Evolutionary conservation across 2,113 vertebrate genomes (phyloP), one percentile per base, ranked within the genome.

Genomic region (Coregonus clupeaformis): DNA sequence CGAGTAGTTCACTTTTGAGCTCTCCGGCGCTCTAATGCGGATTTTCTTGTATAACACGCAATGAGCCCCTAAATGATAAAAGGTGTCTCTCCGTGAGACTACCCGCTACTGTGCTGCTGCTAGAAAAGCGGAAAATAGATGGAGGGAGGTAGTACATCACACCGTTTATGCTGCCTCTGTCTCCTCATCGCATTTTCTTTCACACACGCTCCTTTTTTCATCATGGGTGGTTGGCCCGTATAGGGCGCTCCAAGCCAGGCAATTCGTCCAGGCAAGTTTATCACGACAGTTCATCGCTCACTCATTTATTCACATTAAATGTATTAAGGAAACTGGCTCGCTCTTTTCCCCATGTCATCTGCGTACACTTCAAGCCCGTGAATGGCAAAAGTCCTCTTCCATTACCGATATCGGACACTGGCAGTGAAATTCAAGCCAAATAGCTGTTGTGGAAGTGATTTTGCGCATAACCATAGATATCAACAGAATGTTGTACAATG

Each of bases 241-340:
- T 60, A 30, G 30, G 63, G 20, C 18, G 57, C 67, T 71, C 11
- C 12, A 11, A 65, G 70, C 57, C n/a, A 68, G 45, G 55, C 68
- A 66, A 74, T 75, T 78, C 66, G 25, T 72, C 57, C 60, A 74
- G 74, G 66, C 49, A 25, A 49, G 63, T 71, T 67, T 69, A 70
- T 74, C 64, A 64, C 52, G 71, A 45, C 32, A 74, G 64, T 65
- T 74, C 57, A 78, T 80, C 71, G 76, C 75, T 85, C 69, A 70
- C 71, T 73, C 72, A 77, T 73, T 74, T 68, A 68, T n/a, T n/a
- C n/a, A 67, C 30, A 59, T 49, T 45, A 7, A 52, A 60, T 60
- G 12, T n/a, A 67, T 69, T 16, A 16, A 24, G 68, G 71, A 74
- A 70, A 73, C 59, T 59, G 64, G 65, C 69, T 69, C 27, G 59